Evolutionary conservation across 2,888 invertebrate genomes (phyloP).

Genomic region (Bimastos eiseni): DNA sequence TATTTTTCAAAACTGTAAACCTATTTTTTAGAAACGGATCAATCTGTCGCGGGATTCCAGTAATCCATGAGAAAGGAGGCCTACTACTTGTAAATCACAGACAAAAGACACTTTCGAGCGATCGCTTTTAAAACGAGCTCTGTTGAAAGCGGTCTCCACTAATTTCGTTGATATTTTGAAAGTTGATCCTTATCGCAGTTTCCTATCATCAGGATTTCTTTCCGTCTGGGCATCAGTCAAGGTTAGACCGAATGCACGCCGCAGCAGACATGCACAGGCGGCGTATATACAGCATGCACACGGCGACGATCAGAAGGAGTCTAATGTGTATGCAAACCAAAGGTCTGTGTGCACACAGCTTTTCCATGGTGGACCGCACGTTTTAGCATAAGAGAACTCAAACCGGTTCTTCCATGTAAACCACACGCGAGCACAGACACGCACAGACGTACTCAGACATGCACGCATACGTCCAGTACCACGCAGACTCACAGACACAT

Average conservation of each 20-base stretch:
- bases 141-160: neutral
- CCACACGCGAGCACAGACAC: neutral
- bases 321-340: neutral
- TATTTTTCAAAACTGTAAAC: too few species aligned
- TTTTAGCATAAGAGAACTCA: neutral
- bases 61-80: too few species aligned
- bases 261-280: neutral
- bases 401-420: neutral
- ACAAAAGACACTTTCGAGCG: too few species aligned
- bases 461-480: neutral
- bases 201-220: neutral
- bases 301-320: neutral
- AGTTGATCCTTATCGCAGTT: neutral
- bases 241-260: neutral
- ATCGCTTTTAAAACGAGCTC: neutral
- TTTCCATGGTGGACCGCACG: neutral
- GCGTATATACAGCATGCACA: neutral
- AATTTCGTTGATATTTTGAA: neutral
- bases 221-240: neutral
- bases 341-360: neutral
- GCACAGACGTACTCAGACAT: too few species aligned
- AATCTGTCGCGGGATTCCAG: too few species aligned
- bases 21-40: too few species aligned
- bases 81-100: too few species aligned
- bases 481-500: neutral